Evolutionary conservation across 2,888 invertebrate species (phyloP).

Genomic region (Synergus gifuensis): DNA sequence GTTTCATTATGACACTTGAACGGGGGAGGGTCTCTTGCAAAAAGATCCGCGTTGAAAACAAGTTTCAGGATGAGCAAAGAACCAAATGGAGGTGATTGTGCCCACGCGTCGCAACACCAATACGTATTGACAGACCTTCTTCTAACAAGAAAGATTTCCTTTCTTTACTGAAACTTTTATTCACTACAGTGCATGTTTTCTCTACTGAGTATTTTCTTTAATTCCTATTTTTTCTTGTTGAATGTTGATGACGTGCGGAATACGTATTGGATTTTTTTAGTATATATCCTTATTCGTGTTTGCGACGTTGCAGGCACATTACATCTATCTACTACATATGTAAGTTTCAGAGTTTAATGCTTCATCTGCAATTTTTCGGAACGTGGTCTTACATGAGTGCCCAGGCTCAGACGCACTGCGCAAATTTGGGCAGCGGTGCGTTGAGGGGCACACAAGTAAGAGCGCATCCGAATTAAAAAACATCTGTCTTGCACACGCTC

Average conservation of each 20-base stretch:
- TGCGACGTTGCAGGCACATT: constrained; percentile 24
- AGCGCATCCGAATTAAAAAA: constrained; percentile 72
- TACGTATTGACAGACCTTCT: constrained; percentile 8
- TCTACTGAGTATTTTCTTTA: neutral
- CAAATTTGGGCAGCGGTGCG: constrained; percentile 50
- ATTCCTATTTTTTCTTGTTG: neutral
- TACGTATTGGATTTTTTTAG: neutral
- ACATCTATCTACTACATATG: constrained; percentile 30
- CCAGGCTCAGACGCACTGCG: constrained; percentile 70
- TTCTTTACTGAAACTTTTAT: neutral
- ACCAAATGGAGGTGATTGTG: neutral
- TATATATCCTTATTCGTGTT: neutral
- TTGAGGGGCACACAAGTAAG: constrained; percentile 76
- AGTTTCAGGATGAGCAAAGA: constrained; percentile 35
- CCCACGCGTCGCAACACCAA: constrained; percentile 29
- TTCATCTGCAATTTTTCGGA: constrained; percentile 56
- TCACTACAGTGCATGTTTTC: neutral
- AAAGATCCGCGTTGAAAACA: constrained; percentile 16
- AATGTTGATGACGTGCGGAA: constrained; percentile 4
- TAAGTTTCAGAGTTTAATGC: constrained; percentile 35
- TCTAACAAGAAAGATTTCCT: neutral
- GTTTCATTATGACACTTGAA: neutral
- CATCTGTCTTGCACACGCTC: constrained; percentile 70
- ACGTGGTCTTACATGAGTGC: constrained; percentile 75
- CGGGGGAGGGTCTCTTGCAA: constrained; percentile 17